Conservation (phyloP, 2,797 vertebrate genomes). For the Malacoraja senta region DNA sequence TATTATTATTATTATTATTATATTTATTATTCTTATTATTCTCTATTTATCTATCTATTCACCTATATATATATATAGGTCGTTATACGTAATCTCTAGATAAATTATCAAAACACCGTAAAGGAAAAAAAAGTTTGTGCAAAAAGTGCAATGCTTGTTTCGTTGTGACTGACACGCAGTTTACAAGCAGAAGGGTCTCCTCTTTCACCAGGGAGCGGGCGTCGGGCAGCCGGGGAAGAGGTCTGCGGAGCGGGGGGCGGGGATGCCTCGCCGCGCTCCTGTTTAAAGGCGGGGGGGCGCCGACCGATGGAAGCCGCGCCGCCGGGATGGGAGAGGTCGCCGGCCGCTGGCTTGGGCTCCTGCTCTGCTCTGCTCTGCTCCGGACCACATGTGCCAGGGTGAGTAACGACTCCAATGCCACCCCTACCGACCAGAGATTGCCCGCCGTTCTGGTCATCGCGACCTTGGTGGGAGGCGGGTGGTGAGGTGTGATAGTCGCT, state of each 20-base stretch:
- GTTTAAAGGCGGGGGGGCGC: not conserved
- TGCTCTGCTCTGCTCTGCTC: not conserved
- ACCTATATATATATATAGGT: too few species aligned
- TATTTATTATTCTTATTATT: too few species aligned
- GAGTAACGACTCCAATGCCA: not conserved
- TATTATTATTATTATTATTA: too few species aligned
- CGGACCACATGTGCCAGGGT: not conserved
- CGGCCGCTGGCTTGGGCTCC: not conserved
- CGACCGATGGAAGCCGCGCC: not conserved
- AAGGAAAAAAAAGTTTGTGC: too few species aligned
- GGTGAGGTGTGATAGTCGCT: not conserved
- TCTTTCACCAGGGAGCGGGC: not conserved
- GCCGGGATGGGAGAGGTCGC: not conserved
- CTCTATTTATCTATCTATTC: too few species aligned
- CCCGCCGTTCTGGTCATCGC: not conserved
- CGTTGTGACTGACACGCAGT: too few species aligned
- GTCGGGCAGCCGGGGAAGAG: not conserved
- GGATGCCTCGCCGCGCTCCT: not conserved
- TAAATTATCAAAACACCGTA: too few species aligned
- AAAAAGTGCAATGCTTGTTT: too few species aligned
- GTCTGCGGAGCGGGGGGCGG: not conserved
- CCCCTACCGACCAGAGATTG: not conserved
- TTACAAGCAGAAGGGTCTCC: not conserved
- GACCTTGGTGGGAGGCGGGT: too few species aligned
- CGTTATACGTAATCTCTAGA: too few species aligned